These are phyloP conservation scores for Hippocampus barbouri DNA, from an alignment of 2,113 vertebrate genomes.

Conservation along the genomic window DNA sequence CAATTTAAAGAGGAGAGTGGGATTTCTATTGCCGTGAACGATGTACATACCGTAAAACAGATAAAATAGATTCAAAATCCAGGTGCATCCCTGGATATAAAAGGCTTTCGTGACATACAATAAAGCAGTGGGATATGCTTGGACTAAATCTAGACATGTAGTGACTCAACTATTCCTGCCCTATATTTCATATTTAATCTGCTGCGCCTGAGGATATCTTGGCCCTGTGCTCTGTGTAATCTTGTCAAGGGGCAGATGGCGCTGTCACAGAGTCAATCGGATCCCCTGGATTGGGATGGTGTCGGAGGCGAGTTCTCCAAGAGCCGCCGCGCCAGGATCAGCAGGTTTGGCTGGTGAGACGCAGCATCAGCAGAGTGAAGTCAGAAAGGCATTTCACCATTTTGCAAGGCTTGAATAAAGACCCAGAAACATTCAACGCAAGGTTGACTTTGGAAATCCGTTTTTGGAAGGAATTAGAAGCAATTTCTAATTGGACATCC, in stretches of 20 bases:
- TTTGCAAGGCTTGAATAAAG: conserved; percentile 28
- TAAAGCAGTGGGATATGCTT: neutral
- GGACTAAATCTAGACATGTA: conserved; percentile 34
- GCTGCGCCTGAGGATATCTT: conserved; percentile 62
- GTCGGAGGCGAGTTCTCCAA: conserved; percentile 42
- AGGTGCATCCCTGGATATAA: conserved; percentile 11
- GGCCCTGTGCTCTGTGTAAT: conserved; percentile 61
- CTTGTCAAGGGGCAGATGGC: conserved; percentile 67
- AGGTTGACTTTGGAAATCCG: conserved; percentile 32
- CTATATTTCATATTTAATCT: conserved; percentile 75
- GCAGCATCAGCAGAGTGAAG: conserved; percentile 16
- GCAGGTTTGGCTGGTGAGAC: conserved; percentile 36
- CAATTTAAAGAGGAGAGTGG: conserved; percentile 10
- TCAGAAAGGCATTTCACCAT: conserved; percentile 31
- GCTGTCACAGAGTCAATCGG: conserved; percentile 50
- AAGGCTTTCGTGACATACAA: conserved; percentile 12
- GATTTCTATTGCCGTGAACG: neutral
- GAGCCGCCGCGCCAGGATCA: conserved; percentile 35
- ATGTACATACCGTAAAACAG: conserved; percentile 5
- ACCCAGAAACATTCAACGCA: conserved; percentile 24
- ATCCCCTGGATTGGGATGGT: conserved; percentile 52
- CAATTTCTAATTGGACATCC: conserved; percentile 15
- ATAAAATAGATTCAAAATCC: conserved; percentile 6
- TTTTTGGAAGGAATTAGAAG: conserved; percentile 47
- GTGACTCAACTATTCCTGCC: conserved; percentile 52